These are phyloP conservation scores for Henicopernis longicauda DNA, from an alignment of 2,113 vertebrate genomes.

Conservation along the genomic window DNA sequence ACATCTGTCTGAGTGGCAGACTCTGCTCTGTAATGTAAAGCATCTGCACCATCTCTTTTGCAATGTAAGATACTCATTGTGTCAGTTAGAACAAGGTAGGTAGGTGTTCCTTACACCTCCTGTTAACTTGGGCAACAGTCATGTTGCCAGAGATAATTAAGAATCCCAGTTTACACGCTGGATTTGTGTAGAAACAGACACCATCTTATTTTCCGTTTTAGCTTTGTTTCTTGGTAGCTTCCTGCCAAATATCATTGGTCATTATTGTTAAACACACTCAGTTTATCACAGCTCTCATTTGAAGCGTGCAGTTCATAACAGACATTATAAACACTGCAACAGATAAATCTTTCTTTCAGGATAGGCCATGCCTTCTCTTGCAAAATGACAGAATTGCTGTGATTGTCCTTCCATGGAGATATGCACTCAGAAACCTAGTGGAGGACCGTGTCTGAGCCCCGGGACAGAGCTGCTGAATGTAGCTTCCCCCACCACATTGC, in stretches of 20 bases:
- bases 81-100: neutral
- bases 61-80: neutral
- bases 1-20: conserved; percentile 60
- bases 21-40: neutral
- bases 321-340: neutral
- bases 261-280: neutral
- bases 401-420: neutral
- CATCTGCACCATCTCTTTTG: neutral
- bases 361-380: neutral
- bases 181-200: neutral
- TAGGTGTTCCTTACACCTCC: neutral
- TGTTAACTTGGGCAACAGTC: conserved; percentile 5
- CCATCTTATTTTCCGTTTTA: neutral
- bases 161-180: neutral
- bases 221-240: neutral
- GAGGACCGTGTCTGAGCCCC: neutral
- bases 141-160: conserved; percentile 1
- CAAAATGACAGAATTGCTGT: neutral
- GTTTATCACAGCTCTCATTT: neutral
- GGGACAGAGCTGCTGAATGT: neutral
- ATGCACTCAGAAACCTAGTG: neutral
- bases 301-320: accelerated
- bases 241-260: neutral
- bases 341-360: neutral
- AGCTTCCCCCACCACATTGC: neutral